A percentile compares a stretch with the other conserved stretches of the same genome.
Conservation (phyloP, 1,140 invertebrate species). For the Danaus melanippus region DNA sequence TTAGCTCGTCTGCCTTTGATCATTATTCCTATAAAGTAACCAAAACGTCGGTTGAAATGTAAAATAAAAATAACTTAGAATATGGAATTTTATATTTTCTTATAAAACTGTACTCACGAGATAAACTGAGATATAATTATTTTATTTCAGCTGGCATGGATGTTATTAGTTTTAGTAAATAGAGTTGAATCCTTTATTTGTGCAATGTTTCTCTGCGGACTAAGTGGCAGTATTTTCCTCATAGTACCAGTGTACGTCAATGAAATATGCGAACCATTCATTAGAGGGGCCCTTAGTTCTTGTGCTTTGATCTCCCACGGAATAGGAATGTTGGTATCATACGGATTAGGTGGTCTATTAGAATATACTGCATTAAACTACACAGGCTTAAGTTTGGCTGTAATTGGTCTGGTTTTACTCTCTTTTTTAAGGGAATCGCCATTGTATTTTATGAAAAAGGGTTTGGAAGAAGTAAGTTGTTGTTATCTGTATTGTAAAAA, state of each 20-base stretch:
- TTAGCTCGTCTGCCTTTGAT: too few relatives aligned
- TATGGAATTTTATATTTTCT: too few relatives aligned
- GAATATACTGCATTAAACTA: constrained; percentile 42
- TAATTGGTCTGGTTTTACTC: constrained; percentile 20
- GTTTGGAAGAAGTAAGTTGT: constrained; percentile 33
- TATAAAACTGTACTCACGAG: too few relatives aligned
- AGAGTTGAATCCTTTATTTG: constrained; percentile 36
- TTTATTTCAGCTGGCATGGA: constrained; percentile 34
- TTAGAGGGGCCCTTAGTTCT: constrained; percentile 41
- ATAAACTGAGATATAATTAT: constrained; percentile 7
- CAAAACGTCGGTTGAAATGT: too few relatives aligned
- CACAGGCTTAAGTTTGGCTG: constrained; percentile 23
- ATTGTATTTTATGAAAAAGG: constrained; percentile 34
- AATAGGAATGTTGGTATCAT: constrained; percentile 39
- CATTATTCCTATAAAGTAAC: too few relatives aligned
- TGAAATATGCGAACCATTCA: constrained; percentile 44
- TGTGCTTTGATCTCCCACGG: constrained; percentile 35
- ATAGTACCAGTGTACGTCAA: constrained; percentile 38
- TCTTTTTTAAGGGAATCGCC: constrained; percentile 40
- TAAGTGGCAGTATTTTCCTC: constrained; percentile 29
- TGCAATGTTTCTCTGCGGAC: constrained; percentile 35
- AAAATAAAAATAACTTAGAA: too few relatives aligned
- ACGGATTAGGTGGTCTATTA: constrained; percentile 33
- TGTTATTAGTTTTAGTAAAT: constrained; percentile 20
- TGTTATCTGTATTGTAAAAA: too few relatives aligned